These are phyloP conservation scores for Synergus laeviventris DNA, from an alignment of 2,888 invertebrate species.

Conservation along the genomic window DNA sequence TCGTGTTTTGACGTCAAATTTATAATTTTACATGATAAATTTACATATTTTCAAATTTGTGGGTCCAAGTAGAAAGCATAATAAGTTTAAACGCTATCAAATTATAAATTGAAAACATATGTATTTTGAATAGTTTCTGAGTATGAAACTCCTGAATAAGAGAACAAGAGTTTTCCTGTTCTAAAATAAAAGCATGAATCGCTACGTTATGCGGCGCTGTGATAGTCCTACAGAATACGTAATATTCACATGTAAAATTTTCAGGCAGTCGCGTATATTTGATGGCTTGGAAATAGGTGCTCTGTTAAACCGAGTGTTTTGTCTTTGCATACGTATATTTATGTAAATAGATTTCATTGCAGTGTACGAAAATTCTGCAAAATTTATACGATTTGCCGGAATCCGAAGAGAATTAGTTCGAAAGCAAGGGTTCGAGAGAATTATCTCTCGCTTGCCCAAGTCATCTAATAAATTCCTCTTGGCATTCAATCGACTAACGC, in stretches of 20 bases:
- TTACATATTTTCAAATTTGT: background rate
- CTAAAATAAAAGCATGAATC: background rate
- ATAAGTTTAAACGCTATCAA: background rate
- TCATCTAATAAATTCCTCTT: constrained; percentile 67
- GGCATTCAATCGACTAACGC: constrained; percentile 67
- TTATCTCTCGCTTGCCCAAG: constrained; percentile 44
- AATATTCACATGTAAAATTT: constrained; percentile 37
- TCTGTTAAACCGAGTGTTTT: constrained; percentile 31
- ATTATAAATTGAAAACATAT: background rate
- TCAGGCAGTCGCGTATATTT: constrained; percentile 34
- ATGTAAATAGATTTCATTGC: constrained; percentile 41
- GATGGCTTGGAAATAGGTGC: constrained; percentile 19
- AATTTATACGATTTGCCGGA: constrained; percentile 33
- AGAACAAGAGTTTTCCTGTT: background rate
- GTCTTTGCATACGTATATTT: constrained; percentile 43
- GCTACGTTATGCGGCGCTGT: constrained; percentile 22
- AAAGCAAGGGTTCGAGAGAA: constrained; percentile 38
- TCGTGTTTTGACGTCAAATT: constrained; percentile 6
- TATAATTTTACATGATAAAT: background rate
- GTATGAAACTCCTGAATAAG: background rate
- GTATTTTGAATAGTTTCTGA: background rate
- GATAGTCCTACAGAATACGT: constrained; percentile 19
- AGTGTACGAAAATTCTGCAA: constrained; percentile 43
- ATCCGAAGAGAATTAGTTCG: constrained; percentile 18
- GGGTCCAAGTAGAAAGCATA: too few species aligned